These are phyloP conservation scores for Luidia sarsii DNA, from an alignment of 53 echinoderm and acorn worm species.

Conservation along the genomic window DNA sequence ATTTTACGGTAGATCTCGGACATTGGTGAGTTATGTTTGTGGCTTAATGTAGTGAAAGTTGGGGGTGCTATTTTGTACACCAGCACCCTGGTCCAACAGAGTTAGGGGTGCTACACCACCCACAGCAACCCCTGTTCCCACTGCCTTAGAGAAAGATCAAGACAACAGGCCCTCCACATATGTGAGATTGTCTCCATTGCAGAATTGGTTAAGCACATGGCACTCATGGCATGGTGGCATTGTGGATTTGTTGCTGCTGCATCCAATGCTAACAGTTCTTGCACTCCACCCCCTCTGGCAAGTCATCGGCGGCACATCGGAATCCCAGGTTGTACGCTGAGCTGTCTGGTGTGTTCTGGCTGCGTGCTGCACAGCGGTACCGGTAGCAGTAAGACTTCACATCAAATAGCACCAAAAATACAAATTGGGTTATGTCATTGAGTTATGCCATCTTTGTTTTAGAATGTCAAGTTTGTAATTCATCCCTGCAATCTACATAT, in stretches of 20 bases:
- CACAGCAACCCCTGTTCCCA: neutral
- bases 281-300: conserved; percentile 79
- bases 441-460: too few relatives aligned
- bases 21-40: too few relatives aligned
- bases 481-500: neutral
- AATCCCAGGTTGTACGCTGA: conserved; percentile 96
- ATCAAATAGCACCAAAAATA: too few relatives aligned
- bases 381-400: conserved; percentile 98
- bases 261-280: too few relatives aligned
- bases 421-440: too few relatives aligned
- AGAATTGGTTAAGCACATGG: neutral
- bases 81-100: neutral
- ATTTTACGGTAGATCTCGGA: too few relatives aligned
- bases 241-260: too few relatives aligned
- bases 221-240: conserved; percentile 15
- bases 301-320: conserved; percentile 81
- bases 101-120: neutral
- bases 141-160: neutral
- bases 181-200: neutral
- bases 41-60: too few relatives aligned
- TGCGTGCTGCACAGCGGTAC: conserved; percentile 95
- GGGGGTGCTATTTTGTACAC: too few relatives aligned
- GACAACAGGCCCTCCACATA: neutral
- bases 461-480: neutral
- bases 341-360: conserved; percentile 93